phyloP scores from a whole-genome alignment of 2,888 invertebrate genomes.

The Eristalis arbustorum region DNA sequence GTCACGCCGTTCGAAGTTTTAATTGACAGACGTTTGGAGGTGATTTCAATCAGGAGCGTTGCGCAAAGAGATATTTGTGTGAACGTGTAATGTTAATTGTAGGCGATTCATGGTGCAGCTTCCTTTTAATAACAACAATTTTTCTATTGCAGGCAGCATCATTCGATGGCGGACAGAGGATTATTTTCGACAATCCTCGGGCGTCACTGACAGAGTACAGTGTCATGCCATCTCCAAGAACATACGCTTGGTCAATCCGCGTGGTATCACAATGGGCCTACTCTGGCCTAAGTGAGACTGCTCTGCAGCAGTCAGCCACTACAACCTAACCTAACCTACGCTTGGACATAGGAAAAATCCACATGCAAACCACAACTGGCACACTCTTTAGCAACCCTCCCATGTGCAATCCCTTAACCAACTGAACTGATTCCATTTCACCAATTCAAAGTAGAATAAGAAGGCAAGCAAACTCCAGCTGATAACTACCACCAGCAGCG shows the following conservation, averaged over 20 bases:
- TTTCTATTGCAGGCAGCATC: too few species aligned
- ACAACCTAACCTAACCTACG: too few species aligned
- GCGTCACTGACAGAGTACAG: not conserved
- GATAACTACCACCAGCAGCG: not conserved
- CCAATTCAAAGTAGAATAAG: not conserved
- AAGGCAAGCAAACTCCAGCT: not conserved
- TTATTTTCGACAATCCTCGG: too few species aligned
- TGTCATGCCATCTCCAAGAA: too few species aligned
- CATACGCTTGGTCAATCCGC: too few species aligned
- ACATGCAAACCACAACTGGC: too few species aligned
- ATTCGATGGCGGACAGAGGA: too few species aligned
- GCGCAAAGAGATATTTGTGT: not conserved
- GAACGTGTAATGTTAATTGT: not conserved
- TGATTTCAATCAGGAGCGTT: not conserved
- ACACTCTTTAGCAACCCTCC: not conserved
- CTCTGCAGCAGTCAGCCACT: too few species aligned
- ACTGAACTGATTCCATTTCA: not conserved
- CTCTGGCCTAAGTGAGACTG: too few species aligned
- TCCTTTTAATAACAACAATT: too few species aligned
- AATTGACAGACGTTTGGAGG: not conserved
- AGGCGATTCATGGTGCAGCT: not conserved
- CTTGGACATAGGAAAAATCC: too few species aligned
- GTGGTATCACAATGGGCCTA: too few species aligned
- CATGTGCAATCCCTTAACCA: not conserved
- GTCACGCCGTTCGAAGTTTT: not conserved